phyloP scores from a whole-genome alignment of 2,888 invertebrate genomes.

The Drosophila stalkeri region DNA sequence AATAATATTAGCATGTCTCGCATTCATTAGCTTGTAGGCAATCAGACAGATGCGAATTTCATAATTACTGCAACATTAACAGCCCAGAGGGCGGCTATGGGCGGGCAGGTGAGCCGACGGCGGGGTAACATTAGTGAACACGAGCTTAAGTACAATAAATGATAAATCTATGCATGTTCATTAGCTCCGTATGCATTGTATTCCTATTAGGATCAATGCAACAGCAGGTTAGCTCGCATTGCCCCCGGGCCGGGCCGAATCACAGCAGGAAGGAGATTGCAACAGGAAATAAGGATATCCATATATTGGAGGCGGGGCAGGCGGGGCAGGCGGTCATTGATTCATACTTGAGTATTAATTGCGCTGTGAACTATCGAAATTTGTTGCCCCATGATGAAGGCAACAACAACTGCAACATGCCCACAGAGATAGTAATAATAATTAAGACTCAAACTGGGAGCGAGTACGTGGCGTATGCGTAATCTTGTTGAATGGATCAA shows the following conservation, averaged over 20 bases:
- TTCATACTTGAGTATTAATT: constrained; percentile 67
- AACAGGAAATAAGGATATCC: constrained; percentile 61
- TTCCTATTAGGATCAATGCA: constrained; percentile 28
- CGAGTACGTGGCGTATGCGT: constrained; percentile 59
- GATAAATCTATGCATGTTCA: constrained; percentile 60
- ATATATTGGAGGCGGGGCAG: background rate
- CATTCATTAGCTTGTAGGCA: constrained; percentile 36
- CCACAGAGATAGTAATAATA: constrained; percentile 17
- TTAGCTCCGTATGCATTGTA: constrained; percentile 43
- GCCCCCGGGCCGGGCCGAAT: constrained; percentile 7
- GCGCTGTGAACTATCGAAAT: constrained; percentile 52
- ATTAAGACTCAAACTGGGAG: constrained; percentile 7
- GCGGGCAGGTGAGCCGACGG: background rate
- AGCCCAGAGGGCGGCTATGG: background rate
- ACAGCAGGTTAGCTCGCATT: constrained; percentile 16
- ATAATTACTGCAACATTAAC: constrained; percentile 60
- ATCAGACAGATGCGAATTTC: constrained; percentile 48
- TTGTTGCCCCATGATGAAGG: constrained; percentile 33
- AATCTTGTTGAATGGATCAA: constrained; percentile 71
- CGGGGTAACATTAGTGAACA: background rate
- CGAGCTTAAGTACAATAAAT: constrained; percentile 44
- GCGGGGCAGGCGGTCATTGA: constrained; percentile 35
- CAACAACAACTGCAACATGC: constrained; percentile 10
- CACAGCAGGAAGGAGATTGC: constrained; percentile 16
- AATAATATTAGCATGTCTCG: constrained; percentile 43